A percentile compares a stretch with the other conserved stretches of the same genome.
phyloP scores from a whole-genome alignment of 2,797 vertebrate genomes.

The Danio kyathit region DNA sequence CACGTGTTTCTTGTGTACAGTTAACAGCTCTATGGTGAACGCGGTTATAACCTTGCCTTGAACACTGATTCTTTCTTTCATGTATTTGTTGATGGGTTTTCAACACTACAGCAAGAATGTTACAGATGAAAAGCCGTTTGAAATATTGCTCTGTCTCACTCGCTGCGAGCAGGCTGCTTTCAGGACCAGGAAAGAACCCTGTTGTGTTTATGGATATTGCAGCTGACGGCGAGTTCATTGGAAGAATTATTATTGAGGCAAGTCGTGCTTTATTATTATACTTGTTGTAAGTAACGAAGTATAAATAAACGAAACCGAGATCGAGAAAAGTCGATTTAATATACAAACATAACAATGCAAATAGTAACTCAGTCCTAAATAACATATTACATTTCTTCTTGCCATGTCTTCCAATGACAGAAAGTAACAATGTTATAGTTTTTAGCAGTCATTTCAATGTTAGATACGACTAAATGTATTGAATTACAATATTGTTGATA shows the following conservation, averaged over 20 bases:
- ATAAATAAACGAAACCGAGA: neutral
- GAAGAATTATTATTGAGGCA: constrained; percentile 89
- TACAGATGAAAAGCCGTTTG: constrained; percentile 74
- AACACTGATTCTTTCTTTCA: neutral
- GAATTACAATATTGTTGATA: neutral
- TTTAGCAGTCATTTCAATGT: neutral
- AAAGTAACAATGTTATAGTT: neutral
- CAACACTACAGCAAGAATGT: constrained; percentile 64
- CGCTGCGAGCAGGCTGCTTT: constrained; percentile 69
- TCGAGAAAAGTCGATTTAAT: neutral
- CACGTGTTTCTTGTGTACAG: neutral
- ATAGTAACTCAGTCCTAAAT: neutral
- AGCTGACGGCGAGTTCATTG: constrained; percentile 86
- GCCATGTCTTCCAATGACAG: neutral
- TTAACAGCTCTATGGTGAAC: neutral
- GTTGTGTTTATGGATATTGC: constrained; percentile 88
- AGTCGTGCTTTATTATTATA: constrained; percentile 21
- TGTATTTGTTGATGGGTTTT: neutral
- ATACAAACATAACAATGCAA: neutral
- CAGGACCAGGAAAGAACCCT: constrained; percentile 75
- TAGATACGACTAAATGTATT: neutral
- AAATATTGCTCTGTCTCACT: constrained; percentile 72
- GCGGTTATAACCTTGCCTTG: constrained; percentile 10
- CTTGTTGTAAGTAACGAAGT: neutral
- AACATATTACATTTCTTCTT: neutral